phyloP scores from a whole-genome alignment of 2,113 vertebrate species.

The Aix galericulata region DNA sequence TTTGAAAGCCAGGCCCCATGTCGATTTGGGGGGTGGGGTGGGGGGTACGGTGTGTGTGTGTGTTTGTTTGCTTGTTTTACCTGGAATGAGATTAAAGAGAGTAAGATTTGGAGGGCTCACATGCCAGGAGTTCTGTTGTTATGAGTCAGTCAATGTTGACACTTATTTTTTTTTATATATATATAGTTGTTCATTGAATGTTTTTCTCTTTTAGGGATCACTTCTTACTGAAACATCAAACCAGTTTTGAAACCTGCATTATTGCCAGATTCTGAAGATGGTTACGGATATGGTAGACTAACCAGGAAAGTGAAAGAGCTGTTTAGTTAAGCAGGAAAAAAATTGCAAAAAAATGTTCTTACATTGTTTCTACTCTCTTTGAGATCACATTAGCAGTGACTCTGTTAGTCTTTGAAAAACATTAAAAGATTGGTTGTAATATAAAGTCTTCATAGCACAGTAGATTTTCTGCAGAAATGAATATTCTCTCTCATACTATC shows the following conservation, averaged over 20 bases:
- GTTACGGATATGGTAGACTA: background rate
- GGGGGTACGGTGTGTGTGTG: too few relatives aligned
- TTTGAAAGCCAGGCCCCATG: background rate
- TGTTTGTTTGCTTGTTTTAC: background rate
- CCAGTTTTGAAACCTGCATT: background rate
- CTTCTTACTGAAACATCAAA: background rate
- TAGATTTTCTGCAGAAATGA: background rate
- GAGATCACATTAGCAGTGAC: background rate
- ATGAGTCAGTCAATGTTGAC: background rate
- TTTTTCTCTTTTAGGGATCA: background rate
- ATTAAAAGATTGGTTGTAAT: background rate
- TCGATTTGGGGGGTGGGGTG: background rate
- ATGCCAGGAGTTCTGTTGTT: background rate
- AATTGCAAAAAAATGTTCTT: background rate
- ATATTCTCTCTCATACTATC: background rate
- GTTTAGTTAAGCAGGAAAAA: background rate
- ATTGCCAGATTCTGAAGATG: background rate
- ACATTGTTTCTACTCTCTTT: background rate
- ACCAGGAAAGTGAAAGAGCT: background rate
- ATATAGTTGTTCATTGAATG: background rate
- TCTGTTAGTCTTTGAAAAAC: background rate
- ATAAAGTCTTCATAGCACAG: background rate
- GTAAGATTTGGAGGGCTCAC: background rate
- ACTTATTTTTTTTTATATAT: background rate
- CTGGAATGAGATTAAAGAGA: background rate